phyloP scores from a whole-genome alignment of 1,140 invertebrate genomes.

The Parapsyche elsis region DNA sequence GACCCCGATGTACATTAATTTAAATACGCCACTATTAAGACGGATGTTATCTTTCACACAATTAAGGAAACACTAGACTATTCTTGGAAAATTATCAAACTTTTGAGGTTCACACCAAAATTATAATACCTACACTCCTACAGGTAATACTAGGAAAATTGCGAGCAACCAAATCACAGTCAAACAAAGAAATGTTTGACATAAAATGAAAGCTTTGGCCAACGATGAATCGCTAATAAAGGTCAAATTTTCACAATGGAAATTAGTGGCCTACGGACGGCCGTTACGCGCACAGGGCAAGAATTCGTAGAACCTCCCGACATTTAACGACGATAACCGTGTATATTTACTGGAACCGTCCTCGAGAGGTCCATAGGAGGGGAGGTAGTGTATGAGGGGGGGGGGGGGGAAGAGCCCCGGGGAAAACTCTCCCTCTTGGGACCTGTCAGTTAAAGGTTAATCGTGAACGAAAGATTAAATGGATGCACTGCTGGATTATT shows the following conservation, averaged over 20 bases:
- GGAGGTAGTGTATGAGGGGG: not conserved
- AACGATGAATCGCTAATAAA: slow-evolving; percentile 19
- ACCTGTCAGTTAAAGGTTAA: slow-evolving; percentile 45
- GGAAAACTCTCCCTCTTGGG: slow-evolving; percentile 23
- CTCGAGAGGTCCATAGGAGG: not conserved
- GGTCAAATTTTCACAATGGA: slow-evolving; percentile 17
- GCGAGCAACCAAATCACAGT: too few relatives aligned
- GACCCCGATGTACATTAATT: too few relatives aligned
- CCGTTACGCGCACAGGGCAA: slow-evolving; percentile 37
- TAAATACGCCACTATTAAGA: too few relatives aligned
- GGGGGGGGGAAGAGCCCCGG: slow-evolving; percentile 1
- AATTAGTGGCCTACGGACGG: slow-evolving; percentile 18
- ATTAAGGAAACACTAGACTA: too few relatives aligned
- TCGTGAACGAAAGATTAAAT: slow-evolving; percentile 44
- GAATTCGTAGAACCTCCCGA: slow-evolving; percentile 23
- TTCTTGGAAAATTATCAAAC: too few relatives aligned
- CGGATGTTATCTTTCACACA: too few relatives aligned
- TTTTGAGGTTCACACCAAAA: too few relatives aligned
- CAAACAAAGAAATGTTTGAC: not conserved
- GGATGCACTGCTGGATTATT: slow-evolving; percentile 36
- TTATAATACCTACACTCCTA: too few relatives aligned
- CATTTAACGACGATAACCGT: slow-evolving; percentile 39
- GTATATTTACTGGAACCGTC: slow-evolving; percentile 34
- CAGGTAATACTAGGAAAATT: too few relatives aligned
- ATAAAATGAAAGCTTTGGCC: not conserved